Percentiles rank a stretch among this genome's conserved stretches.
These are phyloP conservation scores for Huso huso DNA, from an alignment of 2,797 vertebrate species.

Conservation along the genomic window DNA sequence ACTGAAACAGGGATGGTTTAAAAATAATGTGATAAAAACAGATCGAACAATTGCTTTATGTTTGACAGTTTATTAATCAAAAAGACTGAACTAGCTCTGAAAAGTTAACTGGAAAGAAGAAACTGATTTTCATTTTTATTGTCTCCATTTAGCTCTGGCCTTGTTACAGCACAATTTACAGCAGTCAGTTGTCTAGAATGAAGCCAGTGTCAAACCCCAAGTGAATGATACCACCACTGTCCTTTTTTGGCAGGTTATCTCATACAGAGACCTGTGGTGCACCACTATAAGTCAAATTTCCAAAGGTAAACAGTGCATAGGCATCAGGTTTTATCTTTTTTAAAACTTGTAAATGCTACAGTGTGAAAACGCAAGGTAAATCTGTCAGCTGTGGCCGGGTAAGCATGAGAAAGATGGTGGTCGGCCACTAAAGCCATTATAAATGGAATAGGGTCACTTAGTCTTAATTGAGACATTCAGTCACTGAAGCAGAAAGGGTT, in stretches of 20 bases:
- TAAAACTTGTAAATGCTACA: neutral
- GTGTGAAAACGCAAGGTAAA: too few species aligned
- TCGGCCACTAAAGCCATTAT: too few species aligned
- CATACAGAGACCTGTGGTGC: neutral
- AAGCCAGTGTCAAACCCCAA: neutral
- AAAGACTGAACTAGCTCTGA: neutral
- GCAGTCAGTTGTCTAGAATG: neutral
- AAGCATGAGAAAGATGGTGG: too few species aligned
- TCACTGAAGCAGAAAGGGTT: neutral
- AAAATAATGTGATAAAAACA: neutral
- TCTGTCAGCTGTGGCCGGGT: too few species aligned
- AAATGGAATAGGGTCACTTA: neutral
- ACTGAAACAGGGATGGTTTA: neutral
- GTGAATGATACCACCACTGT: neutral
- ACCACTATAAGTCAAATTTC: too few species aligned
- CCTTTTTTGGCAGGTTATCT: neutral
- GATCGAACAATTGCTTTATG: neutral
- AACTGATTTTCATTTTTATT: neutral
- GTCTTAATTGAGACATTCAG: neutral
- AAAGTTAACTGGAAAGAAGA: neutral
- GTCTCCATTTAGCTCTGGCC: neutral
- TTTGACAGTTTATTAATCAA: neutral
- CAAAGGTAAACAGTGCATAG: too few species aligned
- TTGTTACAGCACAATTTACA: conserved; percentile 1
- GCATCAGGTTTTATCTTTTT: neutral